phyloP scores from a whole-genome alignment of 2,888 invertebrate genomes.

The Aphodius granarius region DNA sequence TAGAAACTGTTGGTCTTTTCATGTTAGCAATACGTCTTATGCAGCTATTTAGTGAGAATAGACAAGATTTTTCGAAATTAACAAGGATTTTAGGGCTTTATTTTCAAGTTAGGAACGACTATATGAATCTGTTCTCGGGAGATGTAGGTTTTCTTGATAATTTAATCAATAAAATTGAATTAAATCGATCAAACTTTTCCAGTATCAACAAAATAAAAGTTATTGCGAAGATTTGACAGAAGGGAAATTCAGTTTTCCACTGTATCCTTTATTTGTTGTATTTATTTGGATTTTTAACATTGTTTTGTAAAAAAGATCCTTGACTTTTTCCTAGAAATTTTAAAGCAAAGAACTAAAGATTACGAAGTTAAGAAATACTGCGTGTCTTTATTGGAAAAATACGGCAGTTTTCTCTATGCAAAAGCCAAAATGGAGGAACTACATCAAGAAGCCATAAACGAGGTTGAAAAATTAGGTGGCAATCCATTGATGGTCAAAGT shows the following conservation, averaged over 20 bases:
- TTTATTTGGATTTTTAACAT: too few relatives aligned
- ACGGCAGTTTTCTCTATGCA: slow-evolving; percentile 90
- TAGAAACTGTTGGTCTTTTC: slow-evolving; percentile 96
- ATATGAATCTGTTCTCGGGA: slow-evolving; percentile 83
- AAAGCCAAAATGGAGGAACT: slow-evolving; percentile 71
- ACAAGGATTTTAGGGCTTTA: slow-evolving; percentile 88
- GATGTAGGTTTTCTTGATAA: slow-evolving; percentile 64
- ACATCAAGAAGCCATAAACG: slow-evolving; percentile 72
- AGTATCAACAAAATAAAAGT: slow-evolving; percentile 94
- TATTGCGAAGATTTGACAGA: slow-evolving; percentile 97
- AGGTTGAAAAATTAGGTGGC: slow-evolving; percentile 76
- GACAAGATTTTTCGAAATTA: slow-evolving; percentile 80
- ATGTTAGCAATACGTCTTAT: slow-evolving; percentile 92
- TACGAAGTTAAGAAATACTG: slow-evolving; percentile 93
- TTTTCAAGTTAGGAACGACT: slow-evolving; percentile 97
- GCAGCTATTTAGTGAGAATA: slow-evolving; percentile 91
- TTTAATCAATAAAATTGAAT: too few relatives aligned
- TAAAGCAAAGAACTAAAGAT: slow-evolving; percentile 87
- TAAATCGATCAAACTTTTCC: slow-evolving; percentile 48
- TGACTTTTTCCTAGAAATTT: slow-evolving; percentile 68
- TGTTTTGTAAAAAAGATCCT: too few relatives aligned
- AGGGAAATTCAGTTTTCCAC: slow-evolving; percentile 97
- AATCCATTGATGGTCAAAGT: slow-evolving; percentile 68
- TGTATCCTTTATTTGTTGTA: too few relatives aligned
- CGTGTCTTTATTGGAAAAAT: slow-evolving; percentile 79